Evolutionary conservation across 2,888 invertebrate genomes (phyloP), one percentile per base, ranked within the genome.

Genomic region (Autographa pulchrina): DNA sequence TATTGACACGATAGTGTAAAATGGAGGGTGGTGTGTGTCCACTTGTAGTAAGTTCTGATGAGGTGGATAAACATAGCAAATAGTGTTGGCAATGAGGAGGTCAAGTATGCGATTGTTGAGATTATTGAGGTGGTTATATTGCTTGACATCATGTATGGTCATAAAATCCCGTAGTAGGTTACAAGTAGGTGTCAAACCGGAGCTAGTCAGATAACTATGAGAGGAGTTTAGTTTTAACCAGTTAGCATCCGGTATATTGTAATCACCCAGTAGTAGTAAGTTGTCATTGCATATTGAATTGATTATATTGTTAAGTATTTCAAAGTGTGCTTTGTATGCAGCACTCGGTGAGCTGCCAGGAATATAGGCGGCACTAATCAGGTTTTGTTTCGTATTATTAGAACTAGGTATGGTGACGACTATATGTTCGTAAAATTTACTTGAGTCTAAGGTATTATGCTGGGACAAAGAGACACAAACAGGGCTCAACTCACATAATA

Each of bases 51-150:
- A 18, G 13, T 38, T 43, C 5, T 70, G 62, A 13, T 48, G 25
- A 2, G 70, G 62, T 38, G 52, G 58, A 13, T 5, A 62, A 1
- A 58, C 62, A n/a, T 1, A 0, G 25, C 58, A 59, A 0, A 13
- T 59, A 8, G 3, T 18, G 38, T 67, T 41, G 0, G 65, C 59
- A 2, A 71, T 38, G 0, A 62, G 20, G 14, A 70, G 41, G n/a
- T 70, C 70, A 3, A 70, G 41, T 1, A 58, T 65, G 0, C 66
- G 66, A n/a, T n/a, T n/a, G 4, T 59, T 61, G 8, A 31, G 41
- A 2, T 71, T 71, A 5, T 35, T 41, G 31, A 63, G 4, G 0
- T 58, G 58, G 32, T 71, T 71, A 20, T 25, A 71, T 54, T 71
- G 66, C 16, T 48, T 20, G 0, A 63, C 2, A 54, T 62, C 62